These are phyloP conservation scores for Clostera curtula DNA, from an alignment of 2,888 invertebrate species.

Conservation along the genomic window DNA sequence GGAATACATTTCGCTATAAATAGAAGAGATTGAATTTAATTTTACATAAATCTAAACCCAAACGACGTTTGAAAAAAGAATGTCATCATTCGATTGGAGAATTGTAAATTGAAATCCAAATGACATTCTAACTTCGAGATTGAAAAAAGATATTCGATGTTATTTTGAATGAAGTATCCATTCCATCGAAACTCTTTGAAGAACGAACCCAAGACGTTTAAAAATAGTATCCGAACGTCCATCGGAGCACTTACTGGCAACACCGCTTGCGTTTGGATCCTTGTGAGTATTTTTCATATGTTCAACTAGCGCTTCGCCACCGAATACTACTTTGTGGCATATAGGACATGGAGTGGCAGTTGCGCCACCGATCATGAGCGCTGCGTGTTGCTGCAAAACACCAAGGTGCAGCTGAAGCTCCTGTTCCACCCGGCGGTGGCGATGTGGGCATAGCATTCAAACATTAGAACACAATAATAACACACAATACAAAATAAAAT, in stretches of 20 bases:
- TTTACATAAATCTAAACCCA: constrained; percentile 20
- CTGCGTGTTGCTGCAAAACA: constrained; percentile 97
- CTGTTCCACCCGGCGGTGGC: constrained; percentile 70
- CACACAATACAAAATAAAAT: constrained; percentile 25
- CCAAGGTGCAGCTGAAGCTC: constrained; percentile 94
- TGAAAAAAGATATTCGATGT: constrained; percentile 16
- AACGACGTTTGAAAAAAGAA: constrained; percentile 24
- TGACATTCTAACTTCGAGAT: constrained; percentile 23
- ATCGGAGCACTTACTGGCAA: constrained; percentile 86
- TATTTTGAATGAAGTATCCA: neutral
- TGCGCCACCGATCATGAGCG: constrained; percentile 92
- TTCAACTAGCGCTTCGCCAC: constrained; percentile 94
- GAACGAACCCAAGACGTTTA: too few relatives aligned
- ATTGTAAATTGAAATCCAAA: constrained; percentile 7
- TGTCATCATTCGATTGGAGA: constrained; percentile 15
- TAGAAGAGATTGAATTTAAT: constrained; percentile 24
- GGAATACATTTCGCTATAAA: constrained; percentile 14
- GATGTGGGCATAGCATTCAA: constrained; percentile 67
- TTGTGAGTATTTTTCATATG: constrained; percentile 97
- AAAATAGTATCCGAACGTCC: constrained; percentile 26
- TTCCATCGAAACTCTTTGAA: constrained; percentile 14
- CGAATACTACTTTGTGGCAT: constrained; percentile 95
- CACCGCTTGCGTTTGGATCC: constrained; percentile 91
- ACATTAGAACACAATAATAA: constrained; percentile 54
- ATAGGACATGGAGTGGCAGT: constrained; percentile 94